These are phyloP conservation scores for Biston betularia DNA, from an alignment of 2,888 invertebrate genomes.

Conservation along the genomic window DNA sequence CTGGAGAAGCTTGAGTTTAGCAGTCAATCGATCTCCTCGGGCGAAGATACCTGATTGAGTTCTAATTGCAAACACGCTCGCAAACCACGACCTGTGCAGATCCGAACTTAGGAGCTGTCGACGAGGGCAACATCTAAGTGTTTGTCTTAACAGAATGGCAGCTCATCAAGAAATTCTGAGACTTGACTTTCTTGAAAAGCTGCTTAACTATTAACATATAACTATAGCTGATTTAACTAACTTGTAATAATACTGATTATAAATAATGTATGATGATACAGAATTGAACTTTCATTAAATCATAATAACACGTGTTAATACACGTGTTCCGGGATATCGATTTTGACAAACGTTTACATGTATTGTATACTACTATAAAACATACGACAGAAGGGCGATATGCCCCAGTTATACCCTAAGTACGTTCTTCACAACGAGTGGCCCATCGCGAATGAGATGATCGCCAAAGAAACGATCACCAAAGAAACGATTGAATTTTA, in stretches of 20 bases:
- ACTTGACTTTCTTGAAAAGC: no score
- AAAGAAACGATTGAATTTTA: conserved; percentile 31
- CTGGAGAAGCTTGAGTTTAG: conserved; percentile 13
- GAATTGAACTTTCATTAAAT: background rate
- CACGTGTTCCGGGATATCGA: no score
- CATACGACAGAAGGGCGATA: background rate
- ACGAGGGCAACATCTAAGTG: no score
- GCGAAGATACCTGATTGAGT: conserved; percentile 53
- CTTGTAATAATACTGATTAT: background rate
- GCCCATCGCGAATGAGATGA: conserved; percentile 23
- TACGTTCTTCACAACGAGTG: conserved; percentile 16
- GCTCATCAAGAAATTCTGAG: no score
- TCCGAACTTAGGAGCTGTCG: conserved; percentile 11
- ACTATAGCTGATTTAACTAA: no score
- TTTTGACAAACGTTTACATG: no score
- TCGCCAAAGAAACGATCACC: conserved; percentile 26
- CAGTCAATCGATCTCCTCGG: conserved; percentile 27
- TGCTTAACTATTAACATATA: no score
- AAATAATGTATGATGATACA: background rate
- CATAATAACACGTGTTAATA: no score
- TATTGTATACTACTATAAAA: background rate
- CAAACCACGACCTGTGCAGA: conserved; percentile 39
- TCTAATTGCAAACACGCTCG: conserved; percentile 54
- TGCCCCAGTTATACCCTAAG: background rate
- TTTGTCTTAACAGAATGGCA: no score